Evolutionary conservation across 2,888 invertebrate genomes (phyloP), one percentile per base, ranked within the genome.

Genomic region (Stenotaenia linearis): DNA sequence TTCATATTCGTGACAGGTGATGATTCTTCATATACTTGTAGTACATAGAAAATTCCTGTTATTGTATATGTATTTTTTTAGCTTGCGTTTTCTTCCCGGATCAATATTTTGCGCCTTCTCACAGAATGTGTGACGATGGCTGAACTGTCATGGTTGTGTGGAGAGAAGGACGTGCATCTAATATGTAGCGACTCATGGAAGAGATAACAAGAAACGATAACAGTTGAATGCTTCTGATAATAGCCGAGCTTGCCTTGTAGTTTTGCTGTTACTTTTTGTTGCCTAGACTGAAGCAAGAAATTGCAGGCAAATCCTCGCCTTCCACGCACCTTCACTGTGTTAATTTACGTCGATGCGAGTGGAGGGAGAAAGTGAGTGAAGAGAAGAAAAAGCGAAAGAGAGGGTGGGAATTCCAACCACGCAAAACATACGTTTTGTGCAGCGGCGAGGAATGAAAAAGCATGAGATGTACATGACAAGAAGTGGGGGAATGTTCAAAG

Each of bases 391-490:
- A 23, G 56, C 2, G 56, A 23, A 15, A 25, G 61, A 23, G 25
- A 25, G 61, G 61, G 61, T 61, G 61, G 61, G 61, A 61, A 61
- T 61, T 61, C 61, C 61, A 61, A 61, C 61, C 61, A 61, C 61
- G 61, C 61, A 61, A 61, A 61, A 61, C 61, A 61, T 61, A 61
- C 61, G 61, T 61, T 61, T 25, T 61, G 61, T 61, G 61, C 61
- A 61, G 25, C 25, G 25, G 23, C 61, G 25, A 61, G 61, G 61
- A 61, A 61, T 61, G 61, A 7, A 61, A 61, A 61, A 10, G 56
- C 61, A 25, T 61, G 61, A 61, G 61, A 61, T 61, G 25, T 61
- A 25, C 61, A 61, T 61, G 61, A 61, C 25, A 45, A 61, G 61
- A 61, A 61, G 61, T 25, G 2, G 61, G 23, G 28, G 28, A 61